Conservation (phyloP, 2,888 invertebrate genomes). For the Caenorhabditis uteleia region DNA sequence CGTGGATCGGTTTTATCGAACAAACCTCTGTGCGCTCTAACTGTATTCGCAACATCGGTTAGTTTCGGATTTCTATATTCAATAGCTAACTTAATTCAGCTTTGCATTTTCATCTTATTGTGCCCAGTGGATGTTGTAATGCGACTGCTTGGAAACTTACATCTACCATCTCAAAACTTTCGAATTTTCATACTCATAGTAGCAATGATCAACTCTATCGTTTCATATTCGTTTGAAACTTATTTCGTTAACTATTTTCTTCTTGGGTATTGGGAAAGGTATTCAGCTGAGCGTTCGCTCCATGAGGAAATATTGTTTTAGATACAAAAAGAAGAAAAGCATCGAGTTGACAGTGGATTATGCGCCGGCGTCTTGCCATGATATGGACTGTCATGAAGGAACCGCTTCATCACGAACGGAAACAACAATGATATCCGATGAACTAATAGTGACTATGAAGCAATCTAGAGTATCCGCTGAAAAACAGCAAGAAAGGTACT, state of each 20-base stretch:
- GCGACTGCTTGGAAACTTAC: slow-evolving; percentile 15
- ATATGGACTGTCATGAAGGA: slow-evolving; percentile 13
- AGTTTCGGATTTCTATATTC: background rate
- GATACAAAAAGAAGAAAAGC: slow-evolving; percentile 34
- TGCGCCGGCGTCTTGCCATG: slow-evolving; percentile 5
- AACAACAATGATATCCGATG: slow-evolving; percentile 20
- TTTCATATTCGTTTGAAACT: slow-evolving; percentile 54
- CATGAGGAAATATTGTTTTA: slow-evolving; percentile 4
- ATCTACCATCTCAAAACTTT: slow-evolving; percentile 14
- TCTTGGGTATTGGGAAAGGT: slow-evolving; percentile 60
- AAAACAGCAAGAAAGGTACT: background rate
- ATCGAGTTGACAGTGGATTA: slow-evolving; percentile 29
- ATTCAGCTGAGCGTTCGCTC: background rate
- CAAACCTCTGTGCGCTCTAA: slow-evolving; percentile 34
- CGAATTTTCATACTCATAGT: slow-evolving; percentile 25
- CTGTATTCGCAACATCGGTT: slow-evolving; percentile 49
- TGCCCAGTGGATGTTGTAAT: slow-evolving; percentile 12
- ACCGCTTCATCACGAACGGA: slow-evolving; percentile 24
- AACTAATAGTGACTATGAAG: slow-evolving; percentile 13
- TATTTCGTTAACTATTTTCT: slow-evolving; percentile 58
- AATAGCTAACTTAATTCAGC: slow-evolving; percentile 6
- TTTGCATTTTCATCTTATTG: slow-evolving; percentile 20
- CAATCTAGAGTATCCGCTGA: background rate
- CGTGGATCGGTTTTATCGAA: slow-evolving; percentile 36
- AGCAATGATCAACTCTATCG: slow-evolving; percentile 6